Conservation (phyloP, 2,113 vertebrate species). For the Trachemys scripta region DNA sequence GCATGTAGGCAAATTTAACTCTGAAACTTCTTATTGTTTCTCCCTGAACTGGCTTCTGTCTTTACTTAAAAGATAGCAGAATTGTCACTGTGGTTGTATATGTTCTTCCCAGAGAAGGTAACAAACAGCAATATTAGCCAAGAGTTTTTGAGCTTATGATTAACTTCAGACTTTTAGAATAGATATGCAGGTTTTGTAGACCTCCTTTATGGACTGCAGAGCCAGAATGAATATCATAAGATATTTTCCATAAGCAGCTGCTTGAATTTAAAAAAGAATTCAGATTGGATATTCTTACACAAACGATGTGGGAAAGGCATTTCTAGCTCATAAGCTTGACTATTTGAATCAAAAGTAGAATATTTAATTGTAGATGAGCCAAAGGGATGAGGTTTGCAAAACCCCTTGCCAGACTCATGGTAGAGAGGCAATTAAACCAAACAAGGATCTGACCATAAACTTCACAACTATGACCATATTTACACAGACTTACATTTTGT, state of each 20-base stretch:
- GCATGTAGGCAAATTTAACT: neutral
- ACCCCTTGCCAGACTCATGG: neutral
- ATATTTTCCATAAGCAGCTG: neutral
- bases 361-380: neutral
- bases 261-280: neutral
- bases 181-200: neutral
- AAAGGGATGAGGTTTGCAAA: neutral
- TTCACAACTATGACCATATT: conserved; percentile 29
- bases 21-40: neutral
- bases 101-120: neutral
- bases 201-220: neutral
- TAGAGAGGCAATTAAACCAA: conserved; percentile 42
- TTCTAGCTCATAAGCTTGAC: neutral
- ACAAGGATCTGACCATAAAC: conserved; percentile 39
- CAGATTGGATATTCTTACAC: neutral
- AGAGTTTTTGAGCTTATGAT: no score
- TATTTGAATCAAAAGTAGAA: conserved; percentile 30
- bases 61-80: neutral
- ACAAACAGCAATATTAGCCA: neutral
- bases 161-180: neutral
- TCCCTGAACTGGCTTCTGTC: neutral
- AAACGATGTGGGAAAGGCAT: neutral
- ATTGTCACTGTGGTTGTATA: neutral
- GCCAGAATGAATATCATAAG: neutral
- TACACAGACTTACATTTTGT: conserved; percentile 10